Evolutionary conservation across 2,113 vertebrate species (phyloP), one percentile per base, ranked within the genome.

Genomic region (Tamias sibiricus): DNA sequence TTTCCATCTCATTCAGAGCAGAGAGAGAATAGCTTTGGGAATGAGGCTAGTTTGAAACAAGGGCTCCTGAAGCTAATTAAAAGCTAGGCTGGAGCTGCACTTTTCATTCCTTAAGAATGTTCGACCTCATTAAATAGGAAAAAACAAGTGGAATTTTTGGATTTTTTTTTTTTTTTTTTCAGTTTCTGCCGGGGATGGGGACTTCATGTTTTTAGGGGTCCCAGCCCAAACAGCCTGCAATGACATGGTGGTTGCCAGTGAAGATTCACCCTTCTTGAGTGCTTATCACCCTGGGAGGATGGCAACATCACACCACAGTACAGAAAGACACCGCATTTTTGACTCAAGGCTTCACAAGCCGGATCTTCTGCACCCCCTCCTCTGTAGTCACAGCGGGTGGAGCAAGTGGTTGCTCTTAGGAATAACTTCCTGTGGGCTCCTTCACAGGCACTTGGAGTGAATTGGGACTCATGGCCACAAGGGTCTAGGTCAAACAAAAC

Each of bases 51-150:
- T 91, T 86, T 95, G 90, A 96, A 97, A 96, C 94, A 96, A 97
- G 87, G 59, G 49, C n/a, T 94, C 96, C 95, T 66, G 68, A 92
- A 96, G 92, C 96, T 97, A 97, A 98, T 97, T 97, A 97, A 97
- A 95, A 97, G 93, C 82, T n/a, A 83, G 69, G 22, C 87, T 79
- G 32, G 72, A 86, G 82, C 90, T 96, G 37, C 3, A 47, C 87
- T 96, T 90, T 96, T 96, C 95, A 90, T 62, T 97, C 86, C 81
- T 89, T 93, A 97, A 97, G 86, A 98, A 96, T 85, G 54, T 68
- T 96, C 80, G 89, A 97, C 97, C 92, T 96, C 97, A 96, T 98
- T 98, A 98, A 97, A 97, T 94, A 96, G 84, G 93, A 71, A 97
- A 94, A 97, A 66, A 87, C 94, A 98, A 98, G 87, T 85, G 71